Evolutionary conservation across 2,888 invertebrate genomes (phyloP), one percentile per base, ranked within the genome.

Genomic region (Thera britannica): DNA sequence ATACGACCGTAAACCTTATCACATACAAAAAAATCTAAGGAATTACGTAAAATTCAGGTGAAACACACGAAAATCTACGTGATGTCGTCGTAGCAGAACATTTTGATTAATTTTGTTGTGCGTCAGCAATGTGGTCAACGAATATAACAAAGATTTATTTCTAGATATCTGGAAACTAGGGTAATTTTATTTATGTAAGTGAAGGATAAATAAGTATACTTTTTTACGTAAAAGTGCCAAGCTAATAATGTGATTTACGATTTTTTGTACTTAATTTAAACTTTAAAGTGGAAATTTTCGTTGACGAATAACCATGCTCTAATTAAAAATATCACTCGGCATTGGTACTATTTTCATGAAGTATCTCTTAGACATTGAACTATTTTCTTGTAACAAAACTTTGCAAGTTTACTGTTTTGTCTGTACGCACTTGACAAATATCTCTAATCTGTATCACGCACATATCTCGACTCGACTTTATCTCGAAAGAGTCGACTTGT

Each of bases 11-110:
- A 82, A 83, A 81, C 82, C 83, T 80, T 84, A 87, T 85, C 83
- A 86, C 81, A 84, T 85, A 83, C 80, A 65, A 65, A 77, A 89
- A 88, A 73, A 68, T 7, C 71, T 85, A 85, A 86, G 86, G 84
- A 86, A 86, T 84, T 85, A 86, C 83, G 68, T 61, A 77, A 34
- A 34, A 70, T 71, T 56, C 74, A 86, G 86, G 87, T 87, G 82
- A 85, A 85, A 83, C 83, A 84, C 82, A 79, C 72, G 82, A 82
- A 82, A 86, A 83, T 63, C 77, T 78, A 89, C 89, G 88, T 90
- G 90, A 86, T 81, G 80, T 81, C 84, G 83, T 80, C 82, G 81
- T 79, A 81, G 86, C 88, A 87, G 88, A 90, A 90, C 86, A 88
- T 88, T 51, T 90, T 86, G 87, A 90, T 90, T 90, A 87, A 80